Base-by-base conservation (phyloP, 2,113 vertebrate species). In the Nettapus auritus region DNA sequence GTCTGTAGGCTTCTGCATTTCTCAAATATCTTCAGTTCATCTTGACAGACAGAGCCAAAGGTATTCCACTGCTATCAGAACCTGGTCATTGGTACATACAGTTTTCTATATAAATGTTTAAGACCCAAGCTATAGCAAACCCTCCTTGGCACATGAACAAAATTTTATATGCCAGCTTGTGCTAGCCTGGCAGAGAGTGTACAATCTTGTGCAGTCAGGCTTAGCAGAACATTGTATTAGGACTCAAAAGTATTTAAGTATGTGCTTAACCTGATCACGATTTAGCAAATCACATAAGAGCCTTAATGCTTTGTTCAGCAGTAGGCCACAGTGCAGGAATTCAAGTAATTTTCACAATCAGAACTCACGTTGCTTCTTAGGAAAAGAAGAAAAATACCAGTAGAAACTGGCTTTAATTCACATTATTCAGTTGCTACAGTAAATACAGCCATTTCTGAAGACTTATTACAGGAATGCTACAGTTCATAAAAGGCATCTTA, bases 211-310 rank as follows among this genome's bases (percentile, higher is more conserved):
- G 80, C 50, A 74, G 76, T 52, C 11, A 10, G 64, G 68, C 60
- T 92, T 83, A 93, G 86, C 60, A 70, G 86, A 88, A 60, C 22
- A 3, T 36, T 44, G 36, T 55, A 11, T 79, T 94, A 16, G 7
- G 57, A 53, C 70, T 84, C 74, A 69, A 62, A 90, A 90, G 66
- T 81, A 23, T 84, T 93, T 86, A 64, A 94, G 71, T 44, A 26
- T 5, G 33, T 1, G 6, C 31, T 92, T 56, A 92, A 82, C 38
- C 93, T 85, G 34, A 40, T 57, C 2, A 0, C 2, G 6, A n/a
- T 57, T 79, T 82, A 94, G 74, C 78, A 82, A 70, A 94, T 68
- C 57, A 2, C 53, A 1, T 70, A 71, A 88, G 57, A 88, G n/a
- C 69, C 29, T 44, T 44, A 75, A n/a, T 28, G 33, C 18, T 74